Evolutionary conservation across 2,113 vertebrate genomes (phyloP).

Genomic region (Ptilonorhynchus violaceus): DNA sequence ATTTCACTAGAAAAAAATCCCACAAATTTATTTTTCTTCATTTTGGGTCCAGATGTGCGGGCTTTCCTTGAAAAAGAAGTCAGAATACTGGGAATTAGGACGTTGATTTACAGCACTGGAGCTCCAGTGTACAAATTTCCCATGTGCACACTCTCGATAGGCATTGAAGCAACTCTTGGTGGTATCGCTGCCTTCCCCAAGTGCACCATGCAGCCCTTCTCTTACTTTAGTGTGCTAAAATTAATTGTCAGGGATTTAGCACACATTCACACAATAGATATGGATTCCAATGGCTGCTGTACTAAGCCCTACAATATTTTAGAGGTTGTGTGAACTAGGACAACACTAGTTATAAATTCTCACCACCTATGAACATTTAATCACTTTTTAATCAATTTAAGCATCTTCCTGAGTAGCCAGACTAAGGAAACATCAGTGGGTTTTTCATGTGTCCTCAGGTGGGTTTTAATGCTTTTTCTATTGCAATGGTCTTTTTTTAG

Average conservation of each 20-base stretch:
- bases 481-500: background rate
- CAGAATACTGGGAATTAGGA: background rate
- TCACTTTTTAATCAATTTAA: background rate
- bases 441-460: background rate
- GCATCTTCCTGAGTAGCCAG: background rate
- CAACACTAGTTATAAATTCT: background rate
- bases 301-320: background rate
- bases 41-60: background rate
- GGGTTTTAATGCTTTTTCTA: background rate
- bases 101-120: background rate
- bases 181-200: background rate
- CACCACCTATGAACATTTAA: background rate
- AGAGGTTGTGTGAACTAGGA: background rate
- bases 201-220: background rate
- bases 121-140: background rate
- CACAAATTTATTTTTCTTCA: background rate
- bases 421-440: background rate
- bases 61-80: background rate
- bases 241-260: background rate
- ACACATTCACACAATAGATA: background rate
- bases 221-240: rapidly evolving
- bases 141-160: rapidly evolving
- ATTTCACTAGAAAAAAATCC: background rate
- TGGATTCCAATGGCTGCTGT: background rate
- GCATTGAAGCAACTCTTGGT: background rate